These are phyloP conservation scores for Cydia strobilella DNA, from an alignment of 1,140 invertebrate species.

Conservation along the genomic window DNA sequence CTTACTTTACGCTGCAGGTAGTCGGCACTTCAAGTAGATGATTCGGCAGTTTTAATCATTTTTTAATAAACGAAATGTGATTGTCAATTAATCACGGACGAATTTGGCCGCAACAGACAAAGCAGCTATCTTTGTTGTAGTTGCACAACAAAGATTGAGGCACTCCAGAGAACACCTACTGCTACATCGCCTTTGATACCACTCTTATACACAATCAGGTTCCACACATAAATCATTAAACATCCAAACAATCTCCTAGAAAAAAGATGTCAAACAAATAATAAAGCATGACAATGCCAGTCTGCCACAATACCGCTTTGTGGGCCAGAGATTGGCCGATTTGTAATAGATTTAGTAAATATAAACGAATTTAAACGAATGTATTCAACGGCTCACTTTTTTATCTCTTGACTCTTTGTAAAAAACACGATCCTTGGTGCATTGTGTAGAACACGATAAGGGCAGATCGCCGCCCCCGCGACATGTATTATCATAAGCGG, in stretches of 20 bases:
- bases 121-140: conserved; percentile 1
- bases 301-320: conserved; percentile 51
- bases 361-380: conserved; percentile 60
- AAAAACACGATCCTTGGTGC: conserved; percentile 53
- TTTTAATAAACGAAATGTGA: conserved; percentile 20
- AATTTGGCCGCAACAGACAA: conserved; percentile 16
- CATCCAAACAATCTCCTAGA: conserved; percentile 47
- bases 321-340: conserved; percentile 71
- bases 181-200: conserved; percentile 6
- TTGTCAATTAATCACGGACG: conserved; percentile 27
- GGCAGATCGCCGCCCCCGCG: conserved; percentile 46
- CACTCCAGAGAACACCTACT: conserved; percentile 27
- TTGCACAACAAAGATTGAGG: too few species aligned
- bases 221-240: conserved; percentile 62
- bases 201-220: conserved; percentile 31
- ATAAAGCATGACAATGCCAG: conserved; percentile 56
- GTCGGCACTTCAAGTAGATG: neutral
- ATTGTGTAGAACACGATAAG: conserved; percentile 57
- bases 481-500: conserved; percentile 62
- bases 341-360: conserved; percentile 63
- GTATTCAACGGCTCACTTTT: conserved; percentile 52
- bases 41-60: neutral
- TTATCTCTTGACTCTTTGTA: conserved; percentile 59
- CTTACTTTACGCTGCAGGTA: neutral
- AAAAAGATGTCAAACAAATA: conserved; percentile 67